phyloP scores from a whole-genome alignment of 37 sponge, comb jelly and placozoan genomes.

The Petrosia ficiformis region DNA sequence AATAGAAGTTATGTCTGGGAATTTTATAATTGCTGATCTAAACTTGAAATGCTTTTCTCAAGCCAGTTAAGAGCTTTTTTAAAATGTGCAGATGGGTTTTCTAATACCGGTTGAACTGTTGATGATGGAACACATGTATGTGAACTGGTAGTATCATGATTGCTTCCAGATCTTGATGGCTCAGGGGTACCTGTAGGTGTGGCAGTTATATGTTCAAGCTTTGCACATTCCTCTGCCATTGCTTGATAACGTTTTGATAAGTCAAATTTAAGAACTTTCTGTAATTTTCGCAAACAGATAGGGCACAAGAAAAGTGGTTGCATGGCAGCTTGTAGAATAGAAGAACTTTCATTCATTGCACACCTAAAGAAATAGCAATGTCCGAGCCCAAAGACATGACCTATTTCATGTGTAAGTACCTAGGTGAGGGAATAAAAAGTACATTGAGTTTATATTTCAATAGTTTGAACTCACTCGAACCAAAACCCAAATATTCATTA shows the following conservation, averaged over 20 bases:
- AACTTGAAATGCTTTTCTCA: neutral
- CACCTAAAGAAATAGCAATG: constrained; percentile 90
- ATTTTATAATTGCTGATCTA: neutral
- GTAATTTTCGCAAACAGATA: constrained; percentile 81
- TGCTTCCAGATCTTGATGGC: neutral
- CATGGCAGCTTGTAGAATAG: constrained; percentile 65
- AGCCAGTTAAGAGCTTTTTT: neutral
- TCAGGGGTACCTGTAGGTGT: neutral
- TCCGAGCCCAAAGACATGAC: constrained; percentile 84
- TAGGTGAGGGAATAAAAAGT: constrained; percentile 1
- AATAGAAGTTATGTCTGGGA: too few species aligned
- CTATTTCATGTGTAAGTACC: constrained; percentile 89
- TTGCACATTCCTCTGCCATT: constrained; percentile 9
- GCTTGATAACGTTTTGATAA: constrained; percentile 38
- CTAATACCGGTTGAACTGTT: neutral
- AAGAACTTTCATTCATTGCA: constrained; percentile 87
- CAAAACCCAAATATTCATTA: constrained; percentile 44
- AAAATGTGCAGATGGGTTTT: neutral
- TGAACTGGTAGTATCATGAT: neutral
- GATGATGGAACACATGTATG: neutral
- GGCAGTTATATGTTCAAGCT: neutral
- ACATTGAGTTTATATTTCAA: neutral
- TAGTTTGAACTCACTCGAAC: constrained; percentile 37
- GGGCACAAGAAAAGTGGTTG: constrained; percentile 90
- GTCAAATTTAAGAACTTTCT: constrained; percentile 71